Percentiles rank a stretch among this genome's conserved stretches.
Conservation (phyloP, 2,888 invertebrate species). For the Caenorhabditis panamensis region DNA sequence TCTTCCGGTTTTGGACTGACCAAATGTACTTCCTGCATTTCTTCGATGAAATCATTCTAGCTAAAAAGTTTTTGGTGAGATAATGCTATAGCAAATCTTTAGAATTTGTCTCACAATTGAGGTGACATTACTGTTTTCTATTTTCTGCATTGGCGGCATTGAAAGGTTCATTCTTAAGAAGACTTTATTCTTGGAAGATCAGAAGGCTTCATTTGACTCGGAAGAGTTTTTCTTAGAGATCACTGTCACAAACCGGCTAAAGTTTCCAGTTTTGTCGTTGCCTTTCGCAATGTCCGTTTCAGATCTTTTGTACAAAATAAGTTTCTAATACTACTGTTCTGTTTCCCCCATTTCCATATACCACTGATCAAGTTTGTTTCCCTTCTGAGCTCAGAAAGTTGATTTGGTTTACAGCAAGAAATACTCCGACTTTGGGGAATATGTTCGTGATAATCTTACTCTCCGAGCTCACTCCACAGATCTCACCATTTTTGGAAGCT, state of each 20-base stretch:
- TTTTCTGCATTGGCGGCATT: neutral
- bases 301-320: constrained; percentile 8
- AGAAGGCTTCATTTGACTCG: no score
- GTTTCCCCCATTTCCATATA: neutral
- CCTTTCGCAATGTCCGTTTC: neutral
- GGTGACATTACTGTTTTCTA: neutral
- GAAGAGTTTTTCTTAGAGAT: neutral
- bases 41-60: constrained; percentile 9
- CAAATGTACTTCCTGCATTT: constrained; percentile 2
- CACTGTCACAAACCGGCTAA: neutral
- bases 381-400: constrained; percentile 1
- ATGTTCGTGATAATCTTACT: constrained; percentile 17
- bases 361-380: neutral
- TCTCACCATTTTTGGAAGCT: constrained; percentile 32
- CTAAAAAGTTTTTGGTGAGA: neutral
- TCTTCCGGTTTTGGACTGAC: neutral
- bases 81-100: neutral
- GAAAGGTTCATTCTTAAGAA: no score
- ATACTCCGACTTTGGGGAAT: constrained; percentile 22
- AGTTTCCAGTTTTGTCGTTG: neutral
- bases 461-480: constrained; percentile 17
- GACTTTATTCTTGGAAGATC: no score
- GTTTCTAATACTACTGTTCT: constrained; percentile 3
- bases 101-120: neutral
- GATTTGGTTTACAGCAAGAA: constrained; percentile 14